phyloP scores from a whole-genome alignment of 2,888 invertebrate species.

The Ormyrus rosae region DNA sequence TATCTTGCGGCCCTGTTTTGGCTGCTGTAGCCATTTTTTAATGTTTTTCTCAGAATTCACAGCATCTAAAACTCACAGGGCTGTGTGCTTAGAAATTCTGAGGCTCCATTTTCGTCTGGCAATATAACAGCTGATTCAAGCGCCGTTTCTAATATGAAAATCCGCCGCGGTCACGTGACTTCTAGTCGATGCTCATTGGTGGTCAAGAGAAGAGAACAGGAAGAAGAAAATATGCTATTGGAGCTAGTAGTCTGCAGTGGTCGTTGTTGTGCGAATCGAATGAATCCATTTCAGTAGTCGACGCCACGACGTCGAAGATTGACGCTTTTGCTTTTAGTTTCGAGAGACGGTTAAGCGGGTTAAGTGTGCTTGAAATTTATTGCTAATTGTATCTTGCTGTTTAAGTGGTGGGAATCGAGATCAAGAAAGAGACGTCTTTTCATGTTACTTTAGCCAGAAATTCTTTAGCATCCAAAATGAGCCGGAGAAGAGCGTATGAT shows the following conservation, averaged over 20 bases:
- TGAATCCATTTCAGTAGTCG: neutral
- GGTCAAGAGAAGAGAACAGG: too few relatives aligned
- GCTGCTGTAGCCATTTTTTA: conserved; percentile 69
- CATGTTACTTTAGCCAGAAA: conserved; percentile 32
- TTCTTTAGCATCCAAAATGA: conserved; percentile 78
- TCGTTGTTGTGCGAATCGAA: conserved; percentile 8
- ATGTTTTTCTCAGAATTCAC: neutral
- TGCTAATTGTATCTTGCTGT: neutral
- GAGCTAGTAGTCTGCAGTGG: neutral
- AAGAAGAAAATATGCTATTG: neutral
- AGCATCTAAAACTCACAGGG: too few relatives aligned
- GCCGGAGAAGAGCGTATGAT: conserved; percentile 86
- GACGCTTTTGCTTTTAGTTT: conserved; percentile 17
- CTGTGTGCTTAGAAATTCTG: neutral
- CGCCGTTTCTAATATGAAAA: neutral
- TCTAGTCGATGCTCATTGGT: neutral
- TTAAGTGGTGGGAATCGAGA: neutral
- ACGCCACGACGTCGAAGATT: conserved; percentile 35
- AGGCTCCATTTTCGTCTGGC: conserved; percentile 38
- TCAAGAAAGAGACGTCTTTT: conserved; percentile 20
- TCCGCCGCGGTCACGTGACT: conserved; percentile 11
- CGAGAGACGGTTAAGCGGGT: conserved; percentile 2
- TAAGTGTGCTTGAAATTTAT: neutral
- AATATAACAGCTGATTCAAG: conserved; percentile 34
- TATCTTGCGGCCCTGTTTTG: conserved; percentile 83